Evolutionary conservation across 2,113 vertebrate species (phyloP), one percentile per base, ranked within the genome.

Genomic region (Loxodonta africana): DNA sequence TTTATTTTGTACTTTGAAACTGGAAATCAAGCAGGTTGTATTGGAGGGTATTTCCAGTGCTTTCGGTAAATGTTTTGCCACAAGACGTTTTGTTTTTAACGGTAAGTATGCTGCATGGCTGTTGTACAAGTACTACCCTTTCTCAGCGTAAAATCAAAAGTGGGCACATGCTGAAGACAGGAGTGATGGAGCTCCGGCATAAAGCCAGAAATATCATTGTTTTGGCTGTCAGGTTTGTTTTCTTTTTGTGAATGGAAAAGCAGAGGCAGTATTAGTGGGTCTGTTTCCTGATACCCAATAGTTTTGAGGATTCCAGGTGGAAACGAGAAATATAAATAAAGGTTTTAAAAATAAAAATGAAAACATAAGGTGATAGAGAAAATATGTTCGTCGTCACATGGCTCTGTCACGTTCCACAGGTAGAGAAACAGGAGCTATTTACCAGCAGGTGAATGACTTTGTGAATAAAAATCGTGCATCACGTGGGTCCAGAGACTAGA

Each of bases 381-480:
- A 6, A 8, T 0, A 0, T 4, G 2, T 30, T 21, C 48, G 28
- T 2, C 2, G 57, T 21, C 20, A 0, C 8, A 8, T 30, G 60
- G 60, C 48, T 63, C 3, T 25, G 28, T 71, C 10, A 1, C 12
- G 10, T 14, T 60, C n/a, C 20, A 1, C 25, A 82, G 71, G 46
- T 8, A 6, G 57, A 46, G 33, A 69, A 41, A 1, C 17, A 51
- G 44, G 28, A 2, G 20, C 2, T 14, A 6, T 44, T 60, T 23
- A 15, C 60, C 11, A 8, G 33, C 30, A 25, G 8, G 62, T 18
- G 8, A n/a, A 1, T 46, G 69, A 46, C n/a, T 81, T 33, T 9
- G 3, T 25, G 46, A 26, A 15, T 6, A 11, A 4, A 21, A 33
- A 5, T 11, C 11, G 4, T 0, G 0, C 0, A 0, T 37, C 17